Evolutionary conservation across 2,888 invertebrate species (phyloP), one percentile per base, ranked within the genome.

Genomic region (Baccha elongata): DNA sequence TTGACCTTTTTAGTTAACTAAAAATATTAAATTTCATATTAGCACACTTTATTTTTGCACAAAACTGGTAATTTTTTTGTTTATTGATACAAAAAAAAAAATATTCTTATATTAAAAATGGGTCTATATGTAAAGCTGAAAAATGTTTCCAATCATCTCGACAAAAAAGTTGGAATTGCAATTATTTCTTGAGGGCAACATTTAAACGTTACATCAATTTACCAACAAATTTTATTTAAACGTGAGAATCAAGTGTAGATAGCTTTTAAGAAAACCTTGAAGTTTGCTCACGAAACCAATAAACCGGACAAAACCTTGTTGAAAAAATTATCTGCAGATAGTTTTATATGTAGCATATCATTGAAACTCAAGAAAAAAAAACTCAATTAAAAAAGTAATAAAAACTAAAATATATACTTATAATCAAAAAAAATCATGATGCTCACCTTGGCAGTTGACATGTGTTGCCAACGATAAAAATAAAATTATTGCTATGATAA

Each of bases 401-500:
- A 23, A 40, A 11, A 44, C 29, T 29, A 37, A 15, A 46, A 46
- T 13, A n/a, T 90, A 80, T 1, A 86, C 11, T 10, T 17, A 86
- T 32, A 8, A 32, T 32, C 1, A 32, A 32, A 32, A 32, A 17
- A 75, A 73, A 67, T 15, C 11, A 60, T 55, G 44, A 76, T 65
- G 84, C 79, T 84, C 53, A 84, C 84, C 84, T 84, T 84, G 84
- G 42, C 73, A 65, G 17, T 60, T 84, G 52, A 84, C 84, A 64
- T 72, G 68, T 13, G 73, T 37, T 46, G 65, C 52, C 7, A 84
- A 29, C 26, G 73, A 79, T 21, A 74, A 79, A 69, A 84, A 69
- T 58, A 79, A 50, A 21, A 84, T 19, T 69, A 60, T 32, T 69
- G 79, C 69, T 74, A 73, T 84, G 68, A 79, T 50, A 17, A 13